These are phyloP conservation scores for Meloidogyne floridensis DNA, from an alignment of 1,140 invertebrate species.

Conservation along the genomic window DNA sequence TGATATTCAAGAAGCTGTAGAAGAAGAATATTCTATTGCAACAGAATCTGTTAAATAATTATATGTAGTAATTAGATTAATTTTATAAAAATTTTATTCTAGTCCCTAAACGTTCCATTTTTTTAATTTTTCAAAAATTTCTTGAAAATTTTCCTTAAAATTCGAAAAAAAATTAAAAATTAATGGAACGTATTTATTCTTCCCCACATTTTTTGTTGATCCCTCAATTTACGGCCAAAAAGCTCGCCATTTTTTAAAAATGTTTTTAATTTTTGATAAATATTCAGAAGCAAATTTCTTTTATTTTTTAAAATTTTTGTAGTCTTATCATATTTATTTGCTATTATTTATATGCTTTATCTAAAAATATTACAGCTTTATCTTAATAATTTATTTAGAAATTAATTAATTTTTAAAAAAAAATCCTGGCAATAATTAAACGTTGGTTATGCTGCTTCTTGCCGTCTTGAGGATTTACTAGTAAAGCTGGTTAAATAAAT, in stretches of 20 bases:
- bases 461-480: not conserved
- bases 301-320: too few species aligned
- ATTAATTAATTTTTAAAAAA: not conserved
- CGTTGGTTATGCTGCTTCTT: not conserved
- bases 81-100: not conserved
- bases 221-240: not conserved
- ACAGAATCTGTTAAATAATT: slow-evolving; percentile 21
- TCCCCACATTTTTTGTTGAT: not conserved
- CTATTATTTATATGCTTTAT: not conserved
- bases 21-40: slow-evolving; percentile 37
- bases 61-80: not conserved
- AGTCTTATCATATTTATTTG: too few species aligned
- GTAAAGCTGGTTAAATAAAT: too few species aligned
- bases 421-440: not conserved
- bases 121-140: not conserved
- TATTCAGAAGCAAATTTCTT: too few species aligned
- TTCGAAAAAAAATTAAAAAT: not conserved
- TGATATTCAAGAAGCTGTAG: slow-evolving; percentile 64
- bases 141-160: too few species aligned
- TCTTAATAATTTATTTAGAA: slow-evolving; percentile 17
- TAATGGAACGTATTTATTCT: not conserved
- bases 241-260: not conserved
- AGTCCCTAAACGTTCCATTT: not conserved
- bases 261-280: not conserved
- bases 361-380: slow-evolving; percentile 2